Evolutionary conservation across 2,888 invertebrate genomes (phyloP), one percentile per base, ranked within the genome.

Genomic region (Poecilobothrus nobilitatus): DNA sequence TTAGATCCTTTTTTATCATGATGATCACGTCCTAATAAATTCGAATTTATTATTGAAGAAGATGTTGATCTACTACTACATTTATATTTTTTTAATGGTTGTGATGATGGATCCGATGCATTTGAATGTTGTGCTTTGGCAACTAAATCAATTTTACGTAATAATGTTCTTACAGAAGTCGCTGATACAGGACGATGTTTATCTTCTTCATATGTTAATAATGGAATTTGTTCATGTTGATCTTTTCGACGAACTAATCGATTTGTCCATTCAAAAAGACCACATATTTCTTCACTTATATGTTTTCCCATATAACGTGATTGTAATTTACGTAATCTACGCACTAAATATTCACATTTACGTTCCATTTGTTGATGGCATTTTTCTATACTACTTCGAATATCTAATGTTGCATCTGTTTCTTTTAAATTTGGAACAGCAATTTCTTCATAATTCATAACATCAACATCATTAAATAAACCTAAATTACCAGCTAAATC

Each of bases 281-380:
- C 91, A 27, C 88, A 86, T 15, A 91, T 87, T 80, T 95, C 94
- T 73, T 91, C 89, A 67, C 91, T 89, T 34, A 89, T 84, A 79
- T 94, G 92, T 71, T 88, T 88, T 7, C 92, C 91, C 78, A 92
- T 86, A 53, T 88, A 84, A 68, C 89, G 85, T 0, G 89, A 87
- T 78, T 95, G 93, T 33, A 92, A 81, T 77, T 92, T 91, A 18
- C 91, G 84, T 70, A 93, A 81, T 72, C 94, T 85, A 73, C 92
- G 84, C 74, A 89, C 78, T 68, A 95, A 81, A 77, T 90, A 89
- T 66, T 91, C 90, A 74, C 89, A 85, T 72, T 89, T 85, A 62
- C 90, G 83, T 76, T 90, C 88, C 68, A 91, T 83, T 69, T 88
- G 86, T 44, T 75, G 75, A 27, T 80, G 81, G 9, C 76, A 74